These are phyloP conservation scores for Lordiphosa fenestrarum DNA, from an alignment of 2,888 invertebrate species.

Conservation along the genomic window DNA sequence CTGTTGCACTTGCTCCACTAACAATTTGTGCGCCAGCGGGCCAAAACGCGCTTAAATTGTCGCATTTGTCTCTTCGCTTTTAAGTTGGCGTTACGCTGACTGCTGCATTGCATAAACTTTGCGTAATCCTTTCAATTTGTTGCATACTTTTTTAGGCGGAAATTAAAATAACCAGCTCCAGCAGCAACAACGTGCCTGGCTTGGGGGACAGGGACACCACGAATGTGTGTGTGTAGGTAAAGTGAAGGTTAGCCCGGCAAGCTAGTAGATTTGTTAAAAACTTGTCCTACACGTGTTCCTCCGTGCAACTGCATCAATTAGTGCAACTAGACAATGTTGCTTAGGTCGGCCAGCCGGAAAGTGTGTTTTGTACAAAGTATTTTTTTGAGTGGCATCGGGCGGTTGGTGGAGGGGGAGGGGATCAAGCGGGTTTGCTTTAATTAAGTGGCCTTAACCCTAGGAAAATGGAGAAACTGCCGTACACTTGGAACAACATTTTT, in stretches of 20 bases:
- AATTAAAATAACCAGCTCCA: constrained; percentile 71
- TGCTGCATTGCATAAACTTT: constrained; percentile 73
- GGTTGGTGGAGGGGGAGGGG: not conserved
- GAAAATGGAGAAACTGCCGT: too few species aligned
- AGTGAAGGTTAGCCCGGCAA: too few species aligned
- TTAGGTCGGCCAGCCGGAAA: constrained; percentile 8
- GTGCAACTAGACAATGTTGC: constrained; percentile 62
- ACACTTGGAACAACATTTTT: too few species aligned
- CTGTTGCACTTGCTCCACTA: constrained; percentile 3
- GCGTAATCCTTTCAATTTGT: constrained; percentile 74
- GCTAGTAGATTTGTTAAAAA: constrained; percentile 54
- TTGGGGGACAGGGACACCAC: too few species aligned
- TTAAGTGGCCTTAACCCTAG: too few species aligned
- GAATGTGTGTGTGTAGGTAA: constrained; percentile 2
- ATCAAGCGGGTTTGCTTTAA: too few species aligned
- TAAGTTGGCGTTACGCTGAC: constrained; percentile 51
- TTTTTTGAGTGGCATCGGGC: constrained; percentile 6
- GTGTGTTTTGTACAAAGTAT: constrained; percentile 8
- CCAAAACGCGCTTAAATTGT: constrained; percentile 74
- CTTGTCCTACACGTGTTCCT: constrained; percentile 61
- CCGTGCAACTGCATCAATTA: constrained; percentile 56
- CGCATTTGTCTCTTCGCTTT: constrained; percentile 74
- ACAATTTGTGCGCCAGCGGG: constrained; percentile 50
- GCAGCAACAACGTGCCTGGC: too few species aligned
- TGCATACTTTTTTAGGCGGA: constrained; percentile 73